These are phyloP conservation scores for Periophthalmus modestus DNA, from an alignment of 2,113 vertebrate genomes.

Conservation along the genomic window DNA sequence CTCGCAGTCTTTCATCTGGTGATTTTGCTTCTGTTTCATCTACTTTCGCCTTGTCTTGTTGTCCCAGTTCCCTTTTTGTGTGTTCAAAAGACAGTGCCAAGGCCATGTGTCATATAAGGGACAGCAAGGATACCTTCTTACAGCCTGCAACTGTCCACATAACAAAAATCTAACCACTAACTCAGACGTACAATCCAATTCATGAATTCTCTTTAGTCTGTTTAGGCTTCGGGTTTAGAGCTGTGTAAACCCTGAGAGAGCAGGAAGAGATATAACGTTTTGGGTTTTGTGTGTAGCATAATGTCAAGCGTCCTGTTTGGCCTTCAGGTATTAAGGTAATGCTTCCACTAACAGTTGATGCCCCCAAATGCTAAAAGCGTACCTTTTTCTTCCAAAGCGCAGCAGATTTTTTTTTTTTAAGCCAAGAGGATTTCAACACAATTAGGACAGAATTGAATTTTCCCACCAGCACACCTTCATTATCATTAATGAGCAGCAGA, in stretches of 20 bases:
- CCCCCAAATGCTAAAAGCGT: background rate
- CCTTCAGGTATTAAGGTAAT: background rate
- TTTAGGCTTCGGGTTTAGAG: too few relatives aligned
- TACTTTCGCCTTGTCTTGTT: conserved; percentile 1
- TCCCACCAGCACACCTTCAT: conserved; percentile 27
- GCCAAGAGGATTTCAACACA: conserved; percentile 18
- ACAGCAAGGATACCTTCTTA: conserved; percentile 1
- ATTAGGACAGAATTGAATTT: conserved; percentile 6
- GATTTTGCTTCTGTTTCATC: conserved; percentile 16
- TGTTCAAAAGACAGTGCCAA: conserved; percentile 22
- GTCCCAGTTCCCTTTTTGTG: conserved; percentile 3
- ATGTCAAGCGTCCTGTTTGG: background rate
- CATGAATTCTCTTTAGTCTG: too few relatives aligned
- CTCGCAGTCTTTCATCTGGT: conserved; percentile 11
- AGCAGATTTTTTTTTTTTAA: background rate
- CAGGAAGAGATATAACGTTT: too few relatives aligned
- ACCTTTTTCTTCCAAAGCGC: background rate
- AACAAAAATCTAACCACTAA: background rate
- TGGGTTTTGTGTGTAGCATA: too few relatives aligned
- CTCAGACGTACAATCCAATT: too few relatives aligned
- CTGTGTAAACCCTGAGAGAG: too few relatives aligned
- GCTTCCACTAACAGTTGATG: background rate
- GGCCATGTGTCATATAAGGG: conserved; percentile 1
- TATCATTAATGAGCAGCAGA: conserved; percentile 21
- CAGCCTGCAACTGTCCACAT: conserved; percentile 34